These are phyloP conservation scores for Forbesichthys agassizii DNA, from an alignment of 2,113 vertebrate species.

Conservation along the genomic window DNA sequence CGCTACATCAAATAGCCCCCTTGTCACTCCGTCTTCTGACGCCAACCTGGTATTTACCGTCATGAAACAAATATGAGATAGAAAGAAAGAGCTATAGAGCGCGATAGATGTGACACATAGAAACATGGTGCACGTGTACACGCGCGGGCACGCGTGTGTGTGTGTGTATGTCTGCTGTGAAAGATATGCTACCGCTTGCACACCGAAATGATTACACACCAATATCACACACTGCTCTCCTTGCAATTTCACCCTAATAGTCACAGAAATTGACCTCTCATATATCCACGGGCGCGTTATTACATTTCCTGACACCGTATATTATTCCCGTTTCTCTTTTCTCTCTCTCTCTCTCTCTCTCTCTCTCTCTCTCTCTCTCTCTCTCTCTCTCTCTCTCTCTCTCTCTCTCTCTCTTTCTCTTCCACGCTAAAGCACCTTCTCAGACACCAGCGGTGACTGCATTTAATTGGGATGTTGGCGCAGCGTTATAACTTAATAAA, in stretches of 20 bases:
- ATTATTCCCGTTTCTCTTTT: conserved; percentile 38
- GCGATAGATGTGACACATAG: neutral
- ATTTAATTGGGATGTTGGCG: conserved; percentile 69
- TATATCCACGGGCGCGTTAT: conserved; percentile 66
- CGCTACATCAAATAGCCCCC: conserved; percentile 18
- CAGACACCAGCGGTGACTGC: conserved; percentile 58
- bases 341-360: neutral
- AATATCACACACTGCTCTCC: conserved; percentile 41
- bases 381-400: neutral
- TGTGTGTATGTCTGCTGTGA: conserved; percentile 24
- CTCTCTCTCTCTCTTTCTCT: neutral
- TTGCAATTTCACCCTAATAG: conserved; percentile 68
- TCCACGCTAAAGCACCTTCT: conserved; percentile 34
- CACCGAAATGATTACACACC: conserved; percentile 38
- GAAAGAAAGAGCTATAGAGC: conserved; percentile 2
- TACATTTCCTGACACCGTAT: conserved; percentile 64
- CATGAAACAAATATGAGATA: conserved; percentile 16
- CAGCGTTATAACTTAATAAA: conserved; percentile 74
- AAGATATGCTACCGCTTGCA: conserved; percentile 38
- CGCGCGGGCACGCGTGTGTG: neutral
- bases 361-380: neutral
- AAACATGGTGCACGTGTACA: neutral
- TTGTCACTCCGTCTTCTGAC: conserved; percentile 27
- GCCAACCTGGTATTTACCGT: conserved; percentile 23
- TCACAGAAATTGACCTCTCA: conserved; percentile 66